phyloP scores from a whole-genome alignment of 1,140 invertebrate species.

The Temnothorax curvispinosus region DNA sequence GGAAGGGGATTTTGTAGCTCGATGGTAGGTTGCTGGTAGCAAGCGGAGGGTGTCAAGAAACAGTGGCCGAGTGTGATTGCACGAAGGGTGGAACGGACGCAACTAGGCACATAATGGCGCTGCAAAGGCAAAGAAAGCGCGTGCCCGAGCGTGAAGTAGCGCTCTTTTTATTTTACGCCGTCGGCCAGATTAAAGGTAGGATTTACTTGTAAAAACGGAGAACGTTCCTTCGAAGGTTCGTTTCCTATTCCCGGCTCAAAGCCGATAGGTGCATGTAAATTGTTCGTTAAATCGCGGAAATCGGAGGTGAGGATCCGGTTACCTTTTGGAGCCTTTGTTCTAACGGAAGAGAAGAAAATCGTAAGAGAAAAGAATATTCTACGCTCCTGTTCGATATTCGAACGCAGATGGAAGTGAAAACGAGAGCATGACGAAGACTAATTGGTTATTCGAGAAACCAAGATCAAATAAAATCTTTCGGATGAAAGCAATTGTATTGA shows the following conservation, averaged over 20 bases:
- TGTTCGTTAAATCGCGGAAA: conserved; percentile 59
- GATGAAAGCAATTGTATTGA: conserved; percentile 9
- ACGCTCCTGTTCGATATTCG: neutral
- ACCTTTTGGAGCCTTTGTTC: conserved; percentile 34
- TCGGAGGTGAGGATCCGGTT: conserved; percentile 27
- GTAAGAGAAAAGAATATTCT: conserved; percentile 32
- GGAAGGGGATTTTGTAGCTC: neutral
- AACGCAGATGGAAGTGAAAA: conserved; percentile 24
- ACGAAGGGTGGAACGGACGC: conserved; percentile 40
- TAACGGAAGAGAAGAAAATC: conserved; percentile 23
- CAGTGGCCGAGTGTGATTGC: conserved; percentile 60
- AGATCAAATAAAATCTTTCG: conserved; percentile 27
- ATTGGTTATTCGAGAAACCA: conserved; percentile 56
- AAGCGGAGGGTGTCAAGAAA: conserved; percentile 64
- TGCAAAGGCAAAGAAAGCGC: conserved; percentile 52
- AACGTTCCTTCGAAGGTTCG: conserved; percentile 13
- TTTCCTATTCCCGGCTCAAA: conserved; percentile 49
- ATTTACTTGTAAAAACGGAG: conserved; percentile 44
- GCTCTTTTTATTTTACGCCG: conserved; percentile 62
- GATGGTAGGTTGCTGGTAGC: neutral
- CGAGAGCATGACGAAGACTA: conserved; percentile 25
- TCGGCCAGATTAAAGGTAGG: conserved; percentile 63
- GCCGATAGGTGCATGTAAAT: conserved; percentile 43
- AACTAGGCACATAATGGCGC: conserved; percentile 62
- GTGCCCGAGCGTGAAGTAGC: conserved; percentile 21